Evolutionary conservation across 2,797 vertebrate genomes (phyloP), one percentile per base, ranked within the genome.

Genomic region (Coluber constrictor): DNA sequence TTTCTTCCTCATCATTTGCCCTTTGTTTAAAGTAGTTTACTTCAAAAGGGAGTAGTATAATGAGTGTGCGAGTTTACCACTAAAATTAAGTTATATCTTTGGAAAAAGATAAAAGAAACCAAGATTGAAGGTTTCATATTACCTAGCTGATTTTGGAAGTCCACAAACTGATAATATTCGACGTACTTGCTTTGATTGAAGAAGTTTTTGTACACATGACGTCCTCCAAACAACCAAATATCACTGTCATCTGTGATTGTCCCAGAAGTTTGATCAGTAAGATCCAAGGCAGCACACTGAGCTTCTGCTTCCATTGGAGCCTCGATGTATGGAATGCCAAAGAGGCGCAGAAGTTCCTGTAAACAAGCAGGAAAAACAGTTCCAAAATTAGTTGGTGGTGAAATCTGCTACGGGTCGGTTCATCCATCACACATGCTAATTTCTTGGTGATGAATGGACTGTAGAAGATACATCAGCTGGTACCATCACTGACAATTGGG

Each of bases 201-300:
- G 96, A 99, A 99, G 96, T 99, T 99, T 97, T 98, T 99, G 97
- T 98, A 99, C 93, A 99, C 99, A 0, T 99, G 99, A 4, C 99
- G 98, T 29, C 98, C 99, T 1, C 99, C 99, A 47, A 99, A 99
- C 27, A 99, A 97, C 99, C 99, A 99, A 93, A 99, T 98, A 29
- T 99, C 99, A 0, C 99, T 99, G 93, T 99, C 99, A 18, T 99
- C 99, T 0, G 99, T 99, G 97, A 99, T 99, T 93, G 99, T 99
- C 86, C 99, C 99, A 1, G 99, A 97, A 0, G 99, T 99, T 93
- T 99, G 99, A 88, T 99, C 99, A 0, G 98, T 97, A 0, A 98
- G 98, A 95, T 99, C 99, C 54, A 99, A 87, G 0, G 98, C 32
- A 0, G 99, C 99, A 43, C 99, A 99, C 96, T 99, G 99, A 0